A percentile compares a stretch with the other conserved stretches of the same genome.
Evolutionary conservation across 2,888 invertebrate genomes (phyloP).

Genomic region (Sphaerophoria rueppellii): DNA sequence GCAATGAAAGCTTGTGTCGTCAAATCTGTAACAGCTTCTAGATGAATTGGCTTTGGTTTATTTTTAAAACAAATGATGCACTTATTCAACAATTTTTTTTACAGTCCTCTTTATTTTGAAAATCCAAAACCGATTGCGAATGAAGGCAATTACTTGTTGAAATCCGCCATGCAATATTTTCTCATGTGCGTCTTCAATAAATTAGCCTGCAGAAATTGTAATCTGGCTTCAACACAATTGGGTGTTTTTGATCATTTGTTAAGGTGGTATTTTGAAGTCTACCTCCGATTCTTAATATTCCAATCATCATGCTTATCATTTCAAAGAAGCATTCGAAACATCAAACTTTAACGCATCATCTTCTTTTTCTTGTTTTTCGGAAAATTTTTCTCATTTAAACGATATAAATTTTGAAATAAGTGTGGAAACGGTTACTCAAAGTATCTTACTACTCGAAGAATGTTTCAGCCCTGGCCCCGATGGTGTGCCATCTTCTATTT

Average conservation of each 20-base stretch:
- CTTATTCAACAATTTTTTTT: slow-evolving; percentile 1
- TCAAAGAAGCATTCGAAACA: too few species aligned
- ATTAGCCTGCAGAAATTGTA: slow-evolving; percentile 12
- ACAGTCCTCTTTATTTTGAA: not conserved
- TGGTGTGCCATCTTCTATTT: too few species aligned
- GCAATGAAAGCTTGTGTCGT: slow-evolving; percentile 25
- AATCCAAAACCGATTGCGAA: slow-evolving; percentile 8
- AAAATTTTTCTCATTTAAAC: too few species aligned
- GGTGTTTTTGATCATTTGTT: slow-evolving; percentile 12
- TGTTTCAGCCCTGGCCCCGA: too few species aligned
- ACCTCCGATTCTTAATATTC: slow-evolving; percentile 26
- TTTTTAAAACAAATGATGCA: slow-evolving; percentile 4
- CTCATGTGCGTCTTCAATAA: not conserved
- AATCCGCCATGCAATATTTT: not conserved
- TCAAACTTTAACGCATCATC: too few species aligned
- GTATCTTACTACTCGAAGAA: too few species aligned
- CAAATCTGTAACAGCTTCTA: slow-evolving; percentile 51
- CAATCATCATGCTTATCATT: too few species aligned
- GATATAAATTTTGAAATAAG: too few species aligned
- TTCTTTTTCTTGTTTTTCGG: too few species aligned
- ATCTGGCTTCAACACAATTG: not conserved
- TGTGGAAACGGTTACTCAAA: too few species aligned
- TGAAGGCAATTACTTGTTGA: not conserved
- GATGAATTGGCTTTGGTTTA: slow-evolving; percentile 45
- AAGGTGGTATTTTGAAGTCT: slow-evolving; percentile 17